Base-by-base conservation (phyloP, 2,797 vertebrate genomes). In the Rachycentron canadum region DNA sequence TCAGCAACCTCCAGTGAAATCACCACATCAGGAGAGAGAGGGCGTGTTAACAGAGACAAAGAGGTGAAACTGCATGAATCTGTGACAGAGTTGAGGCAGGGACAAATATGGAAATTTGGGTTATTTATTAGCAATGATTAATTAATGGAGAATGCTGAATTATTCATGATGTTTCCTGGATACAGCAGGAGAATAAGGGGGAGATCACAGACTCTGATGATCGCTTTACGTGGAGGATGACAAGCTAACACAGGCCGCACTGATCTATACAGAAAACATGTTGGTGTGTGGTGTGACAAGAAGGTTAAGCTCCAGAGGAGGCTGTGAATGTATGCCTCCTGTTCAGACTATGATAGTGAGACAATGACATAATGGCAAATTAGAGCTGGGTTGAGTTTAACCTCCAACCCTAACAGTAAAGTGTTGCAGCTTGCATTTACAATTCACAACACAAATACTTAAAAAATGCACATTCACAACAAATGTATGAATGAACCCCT, bases 1-100 rank as follows among this genome's bases (percentile, higher is more conserved):
- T 64, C 68, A 69, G 45, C 36, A 47, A 64, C 52, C 74, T 73
- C 49, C 55, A 69, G 71, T 69, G 23, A 78, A 79, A 68, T 55
- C 55, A 49, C 1, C 47, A 40, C 57, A 61, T 40, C 49, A 62
- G 58, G 12, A 53, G 12, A 25, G 23, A 50, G 5, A 30, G 59
- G 40, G 64, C 1, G 49, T 19, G 28, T 26, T 9, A 43, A 25
- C 47, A 25, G n/a, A n/a, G n/a, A 23, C 9, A 36, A 34, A 19
- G 25, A 30, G 49, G 62, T 53, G 49, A 32, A 19, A 57, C 5
- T 34, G 36, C 4, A 40, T 36, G 26, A 67, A 63, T 40, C n/a
- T 57, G 32, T 32, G 52, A 45, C 32, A 13, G 41, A 72, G 40
- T 23, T 40, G 55, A 62, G 50, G 63, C 19, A 10, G 19, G 80